Base-by-base conservation (phyloP, 2,888 invertebrate genomes). In the Apantesis nais region DNA sequence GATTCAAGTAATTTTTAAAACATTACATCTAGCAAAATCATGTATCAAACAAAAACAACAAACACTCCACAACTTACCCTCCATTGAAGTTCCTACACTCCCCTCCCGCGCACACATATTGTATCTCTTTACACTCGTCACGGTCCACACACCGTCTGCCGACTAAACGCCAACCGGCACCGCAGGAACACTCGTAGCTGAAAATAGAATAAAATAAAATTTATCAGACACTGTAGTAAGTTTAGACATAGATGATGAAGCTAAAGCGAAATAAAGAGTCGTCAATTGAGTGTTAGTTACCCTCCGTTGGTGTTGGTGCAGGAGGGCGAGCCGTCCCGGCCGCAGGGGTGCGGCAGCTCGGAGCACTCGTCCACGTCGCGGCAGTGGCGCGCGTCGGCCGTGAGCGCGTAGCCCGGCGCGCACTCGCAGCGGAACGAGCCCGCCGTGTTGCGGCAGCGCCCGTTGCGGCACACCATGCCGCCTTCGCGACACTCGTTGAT, bases 371-470 rank as follows among this genome's bases (percentile, higher is more conserved):
- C 97, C 25, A 97, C 94, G 85, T 97, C 97, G 72, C 97, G 95
- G 87, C 98, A 98, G 87, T 97, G 97, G 78, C 97, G 96, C 5
- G 96, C 96, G 92, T 98, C 98, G 2, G 95, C 95, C 0, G 97
- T 96, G 9, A 98, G 95, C 37, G 96, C 95, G 89, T 97, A 98
- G 0, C 98, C 98, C 31, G 96, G 95, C 11, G 97, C 97, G 90
- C 98, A 98, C 87, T 97, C 97, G 90, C 98, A 98, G 76, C 95
- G 96, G 92, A 97, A 98, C 31, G 97, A 97, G 44, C 98, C 98
- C 71, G 97, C 93, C 1, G 97, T 97, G 91, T 98, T 98, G 79
- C 97, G 96, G 85, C 98, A 98, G 67, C 97, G 95, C 0, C 98
- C 98, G 86, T 98, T 98, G 80, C 98, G 96, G 87, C 99, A 99